These are phyloP conservation scores for Gallinago jamesoni DNA, from an alignment of 2,113 vertebrate species.

Conservation along the genomic window DNA sequence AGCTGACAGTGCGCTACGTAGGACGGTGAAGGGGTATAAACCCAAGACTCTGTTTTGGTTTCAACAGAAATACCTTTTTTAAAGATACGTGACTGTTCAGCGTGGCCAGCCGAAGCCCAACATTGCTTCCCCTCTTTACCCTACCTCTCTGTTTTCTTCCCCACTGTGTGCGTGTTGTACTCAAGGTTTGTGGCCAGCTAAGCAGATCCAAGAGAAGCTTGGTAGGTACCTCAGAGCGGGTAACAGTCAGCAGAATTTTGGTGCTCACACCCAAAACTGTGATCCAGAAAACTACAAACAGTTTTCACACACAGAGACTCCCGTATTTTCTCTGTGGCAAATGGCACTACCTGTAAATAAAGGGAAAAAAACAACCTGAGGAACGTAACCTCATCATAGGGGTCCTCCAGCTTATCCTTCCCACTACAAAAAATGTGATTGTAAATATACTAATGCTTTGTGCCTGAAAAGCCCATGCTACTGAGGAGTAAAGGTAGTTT, in stretches of 20 bases:
- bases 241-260: not conserved
- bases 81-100: not conserved
- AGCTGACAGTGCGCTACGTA: not conserved
- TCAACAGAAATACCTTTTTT: not conserved
- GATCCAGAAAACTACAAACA: not conserved
- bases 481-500: not conserved
- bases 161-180: not conserved
- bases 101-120: not conserved
- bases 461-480: not conserved
- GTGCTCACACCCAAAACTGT: not conserved
- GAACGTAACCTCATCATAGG: not conserved
- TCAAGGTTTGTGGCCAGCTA: not conserved
- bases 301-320: not conserved
- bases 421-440: not conserved
- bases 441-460: not conserved
- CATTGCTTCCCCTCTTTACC: not conserved
- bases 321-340: not conserved
- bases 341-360: not conserved
- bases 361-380: not conserved
- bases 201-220: not conserved
- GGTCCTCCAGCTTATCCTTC: not conserved
- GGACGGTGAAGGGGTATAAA: fast-evolving
- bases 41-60: not conserved
- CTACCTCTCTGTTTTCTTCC: not conserved
- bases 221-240: not conserved